Base-by-base conservation (phyloP, 2,113 vertebrate species). In the Elephas maximus region DNA sequence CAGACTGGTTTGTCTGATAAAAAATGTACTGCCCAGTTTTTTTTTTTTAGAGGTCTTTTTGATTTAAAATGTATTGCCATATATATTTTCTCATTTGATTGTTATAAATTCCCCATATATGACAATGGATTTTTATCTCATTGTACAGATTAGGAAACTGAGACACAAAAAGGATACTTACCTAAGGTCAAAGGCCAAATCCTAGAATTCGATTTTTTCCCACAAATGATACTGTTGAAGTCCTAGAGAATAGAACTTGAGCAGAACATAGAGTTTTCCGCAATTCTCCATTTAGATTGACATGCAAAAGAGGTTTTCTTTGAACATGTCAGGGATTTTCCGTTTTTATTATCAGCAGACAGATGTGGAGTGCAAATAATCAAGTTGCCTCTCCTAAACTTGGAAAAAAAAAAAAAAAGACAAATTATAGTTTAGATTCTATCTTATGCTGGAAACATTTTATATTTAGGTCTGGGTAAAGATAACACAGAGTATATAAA, bases 41-140 rank as follows among this genome's bases (percentile, higher is more conserved):
- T 37, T 37, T 37, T 37, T 37, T 41, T 77, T 33, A 65, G 9
- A 92, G 14, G 76, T 33, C 14, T 69, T 89, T 93, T 20, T 4
- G 63, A 73, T 80, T 97, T 97, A 90, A 95, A 93, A 74, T 81
- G 20, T 5, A 44, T 86, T 82, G 24, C n/a, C 26, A 37, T 88
- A 51, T 26, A 0, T 3, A 45, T 74, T 93, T 96, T 78, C 63
- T 92, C 20, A 88, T 79, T 65, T 91, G 74, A 80, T 60, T 73
- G 14, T 71, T 86, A 53, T 0, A 92, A 18, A 74, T 97, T 95
- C 86, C 28, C 71, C 53, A 2, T 78, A 77, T 41, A 69, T 48
- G 15, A 2, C 7, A 92, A 24, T 65, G 8, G 11, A 65, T 90
- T 80, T 77, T 45, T 65, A 96, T 11, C 92, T 80, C 95, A 65